A percentile compares a stretch with the other conserved stretches of the same genome.
Conservation (phyloP, 2,888 invertebrate genomes). For the Diadegma fenestrale region DNA sequence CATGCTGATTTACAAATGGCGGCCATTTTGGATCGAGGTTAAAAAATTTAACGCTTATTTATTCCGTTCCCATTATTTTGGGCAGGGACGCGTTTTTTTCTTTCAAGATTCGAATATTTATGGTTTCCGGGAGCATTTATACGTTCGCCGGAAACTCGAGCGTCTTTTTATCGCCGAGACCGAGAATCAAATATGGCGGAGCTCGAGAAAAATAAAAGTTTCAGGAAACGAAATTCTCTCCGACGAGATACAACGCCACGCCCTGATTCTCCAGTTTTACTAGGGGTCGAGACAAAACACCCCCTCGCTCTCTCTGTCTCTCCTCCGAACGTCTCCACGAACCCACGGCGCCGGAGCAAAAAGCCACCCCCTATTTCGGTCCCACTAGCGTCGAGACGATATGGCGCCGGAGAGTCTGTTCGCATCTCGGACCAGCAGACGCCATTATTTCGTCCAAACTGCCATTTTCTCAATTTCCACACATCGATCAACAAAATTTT, state of each 20-base stretch:
- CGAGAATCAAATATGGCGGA: conserved; percentile 35
- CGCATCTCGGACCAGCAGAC: conserved; percentile 33
- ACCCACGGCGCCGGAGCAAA: conserved; percentile 45
- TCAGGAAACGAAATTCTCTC: conserved; percentile 10
- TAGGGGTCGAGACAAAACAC: conserved; percentile 48
- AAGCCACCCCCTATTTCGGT: conserved; percentile 56
- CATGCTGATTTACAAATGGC: neutral
- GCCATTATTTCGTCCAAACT: conserved; percentile 46
- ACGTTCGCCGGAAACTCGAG: neutral
- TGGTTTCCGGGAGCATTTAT: neutral
- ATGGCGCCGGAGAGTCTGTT: conserved; percentile 59
- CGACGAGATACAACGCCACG: conserved; percentile 71
- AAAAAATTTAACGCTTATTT: neutral
- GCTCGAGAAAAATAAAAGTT: conserved; percentile 62
- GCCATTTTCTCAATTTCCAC: neutral
- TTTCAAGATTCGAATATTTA: neutral
- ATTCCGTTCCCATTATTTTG: neutral
- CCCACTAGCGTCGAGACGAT: conserved; percentile 53
- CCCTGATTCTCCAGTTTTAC: conserved; percentile 73
- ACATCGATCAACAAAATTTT: too few relatives aligned
- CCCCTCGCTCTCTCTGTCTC: conserved; percentile 11
- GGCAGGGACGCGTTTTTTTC: neutral
- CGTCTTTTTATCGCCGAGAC: neutral
- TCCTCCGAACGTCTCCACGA: conserved; percentile 14
- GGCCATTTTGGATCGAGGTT: neutral